These are phyloP conservation scores for Tipula lateralis DNA, from an alignment of 2,888 invertebrate species.

Conservation along the genomic window DNA sequence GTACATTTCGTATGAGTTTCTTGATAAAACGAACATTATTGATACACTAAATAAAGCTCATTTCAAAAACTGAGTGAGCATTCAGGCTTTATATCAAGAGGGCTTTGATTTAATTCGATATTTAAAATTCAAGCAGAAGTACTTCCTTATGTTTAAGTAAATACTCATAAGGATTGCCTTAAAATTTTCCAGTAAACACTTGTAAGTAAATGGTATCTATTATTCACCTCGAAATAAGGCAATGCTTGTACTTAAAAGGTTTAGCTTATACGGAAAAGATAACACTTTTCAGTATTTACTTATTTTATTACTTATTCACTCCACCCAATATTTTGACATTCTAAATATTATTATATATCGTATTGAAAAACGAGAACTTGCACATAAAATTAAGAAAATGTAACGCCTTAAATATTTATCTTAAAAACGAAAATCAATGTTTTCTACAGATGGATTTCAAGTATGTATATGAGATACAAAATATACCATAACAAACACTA, in stretches of 20 bases:
- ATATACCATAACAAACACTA: background rate
- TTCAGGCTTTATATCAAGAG: too few relatives aligned
- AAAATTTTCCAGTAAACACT: too few relatives aligned
- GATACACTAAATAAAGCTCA: too few relatives aligned
- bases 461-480: background rate
- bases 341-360: background rate
- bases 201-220: background rate
- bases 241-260: background rate
- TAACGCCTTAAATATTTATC: background rate
- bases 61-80: too few relatives aligned
- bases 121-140: too few relatives aligned
- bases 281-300: too few relatives aligned
- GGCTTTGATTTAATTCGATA: too few relatives aligned
- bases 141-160: too few relatives aligned
- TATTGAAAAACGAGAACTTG: background rate
- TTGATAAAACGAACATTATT: too few relatives aligned
- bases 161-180: too few relatives aligned
- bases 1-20: too few relatives aligned
- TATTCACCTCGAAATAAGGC: background rate
- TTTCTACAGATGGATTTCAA: background rate
- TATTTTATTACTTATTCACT: background rate
- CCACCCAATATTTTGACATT: background rate
- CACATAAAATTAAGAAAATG: background rate
- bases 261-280: background rate
- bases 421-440: background rate